phyloP scores from a whole-genome alignment of 2,797 vertebrate species.

The Eupleurogrammus muticus region DNA sequence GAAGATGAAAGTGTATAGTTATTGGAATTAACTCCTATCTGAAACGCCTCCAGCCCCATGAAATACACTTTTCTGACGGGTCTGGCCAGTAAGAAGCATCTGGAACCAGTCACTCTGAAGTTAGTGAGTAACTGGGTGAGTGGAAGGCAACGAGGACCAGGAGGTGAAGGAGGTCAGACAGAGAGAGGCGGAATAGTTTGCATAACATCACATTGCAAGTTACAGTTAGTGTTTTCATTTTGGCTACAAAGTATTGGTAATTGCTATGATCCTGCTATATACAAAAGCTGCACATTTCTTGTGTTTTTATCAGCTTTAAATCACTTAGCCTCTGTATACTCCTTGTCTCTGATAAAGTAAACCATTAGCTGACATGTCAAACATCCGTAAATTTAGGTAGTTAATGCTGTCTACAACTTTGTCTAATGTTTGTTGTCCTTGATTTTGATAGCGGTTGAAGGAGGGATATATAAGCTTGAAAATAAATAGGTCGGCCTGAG shows the following conservation, averaged over 20 bases:
- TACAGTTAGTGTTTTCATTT: neutral
- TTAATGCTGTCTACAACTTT: neutral
- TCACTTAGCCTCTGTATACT: slow-evolving; percentile 7
- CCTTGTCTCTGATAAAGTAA: slow-evolving; percentile 15
- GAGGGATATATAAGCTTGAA: neutral
- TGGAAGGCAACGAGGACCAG: slow-evolving; percentile 5
- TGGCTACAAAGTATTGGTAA: neutral
- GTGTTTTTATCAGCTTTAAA: slow-evolving; percentile 24
- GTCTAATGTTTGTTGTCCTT: slow-evolving; percentile 11
- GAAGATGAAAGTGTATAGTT: neutral
- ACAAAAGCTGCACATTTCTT: neutral
- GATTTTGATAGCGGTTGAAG: slow-evolving; percentile 8
- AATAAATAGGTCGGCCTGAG: slow-evolving; percentile 18
- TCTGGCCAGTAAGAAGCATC: slow-evolving; percentile 35
- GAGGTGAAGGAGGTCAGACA: slow-evolving; percentile 13
- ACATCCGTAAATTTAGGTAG: slow-evolving; percentile 17
- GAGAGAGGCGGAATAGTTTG: neutral
- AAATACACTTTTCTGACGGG: slow-evolving; percentile 20
- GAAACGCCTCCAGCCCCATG: slow-evolving; percentile 22
- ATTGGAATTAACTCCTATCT: slow-evolving; percentile 9
- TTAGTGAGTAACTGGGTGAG: slow-evolving; percentile 18
- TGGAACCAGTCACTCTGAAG: slow-evolving; percentile 54
- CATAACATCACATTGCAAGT: neutral
- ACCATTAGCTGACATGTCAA: slow-evolving; percentile 25
- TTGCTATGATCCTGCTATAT: neutral